Conservation (phyloP, 2,113 vertebrate species). For the Burhinus bistriatus region DNA sequence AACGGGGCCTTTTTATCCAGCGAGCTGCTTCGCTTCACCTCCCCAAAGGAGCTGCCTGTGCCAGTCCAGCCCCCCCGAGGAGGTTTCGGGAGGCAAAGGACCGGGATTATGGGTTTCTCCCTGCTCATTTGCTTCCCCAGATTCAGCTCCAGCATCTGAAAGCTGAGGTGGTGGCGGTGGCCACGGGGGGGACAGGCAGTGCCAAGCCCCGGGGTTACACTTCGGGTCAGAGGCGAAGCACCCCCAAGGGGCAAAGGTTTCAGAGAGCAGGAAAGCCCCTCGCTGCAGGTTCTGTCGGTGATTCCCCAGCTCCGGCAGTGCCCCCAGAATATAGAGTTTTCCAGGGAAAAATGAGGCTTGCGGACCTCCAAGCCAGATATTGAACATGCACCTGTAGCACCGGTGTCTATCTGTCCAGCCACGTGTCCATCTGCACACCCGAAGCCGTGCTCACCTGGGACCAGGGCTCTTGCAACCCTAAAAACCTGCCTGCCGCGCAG, state of each 20-base stretch:
- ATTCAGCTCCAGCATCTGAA: not conserved
- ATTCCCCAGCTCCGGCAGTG: accelerated
- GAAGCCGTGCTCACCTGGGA: not conserved
- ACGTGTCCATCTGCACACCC: accelerated
- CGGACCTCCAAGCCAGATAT: too few relatives aligned
- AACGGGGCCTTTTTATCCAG: not conserved
- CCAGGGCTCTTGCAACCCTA: not conserved
- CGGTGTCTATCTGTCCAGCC: not conserved
- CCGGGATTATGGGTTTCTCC: accelerated
- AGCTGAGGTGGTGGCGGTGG: accelerated
- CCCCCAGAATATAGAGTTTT: accelerated
- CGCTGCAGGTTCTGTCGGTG: accelerated
- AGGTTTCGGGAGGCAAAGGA: not conserved
- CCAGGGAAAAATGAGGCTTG: not conserved
- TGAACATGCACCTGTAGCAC: not conserved
- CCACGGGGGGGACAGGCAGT: not conserved
- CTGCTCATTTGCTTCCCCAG: not conserved
- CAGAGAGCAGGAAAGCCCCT: not conserved
- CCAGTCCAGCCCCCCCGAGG: too few relatives aligned
- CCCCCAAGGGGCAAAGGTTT: not conserved
- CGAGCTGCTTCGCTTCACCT: not conserved
- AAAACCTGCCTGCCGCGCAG: not conserved
- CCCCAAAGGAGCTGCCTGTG: not conserved
- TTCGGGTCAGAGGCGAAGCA: not conserved
- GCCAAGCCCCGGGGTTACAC: accelerated